These are phyloP conservation scores for Myotis lucifugus DNA, from an alignment of 2,113 vertebrate species.

Conservation along the genomic window DNA sequence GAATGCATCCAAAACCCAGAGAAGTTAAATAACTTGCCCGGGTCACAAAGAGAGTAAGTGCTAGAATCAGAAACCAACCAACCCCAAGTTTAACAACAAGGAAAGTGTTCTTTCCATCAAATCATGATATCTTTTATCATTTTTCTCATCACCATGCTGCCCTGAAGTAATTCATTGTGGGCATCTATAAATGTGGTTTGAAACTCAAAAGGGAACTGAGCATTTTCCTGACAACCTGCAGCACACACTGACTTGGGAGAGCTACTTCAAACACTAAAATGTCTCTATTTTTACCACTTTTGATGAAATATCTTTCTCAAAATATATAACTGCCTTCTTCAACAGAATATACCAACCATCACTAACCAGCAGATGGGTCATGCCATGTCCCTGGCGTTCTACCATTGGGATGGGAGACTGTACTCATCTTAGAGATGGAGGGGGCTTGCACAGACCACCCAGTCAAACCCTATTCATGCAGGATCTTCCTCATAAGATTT, in stretches of 20 bases:
- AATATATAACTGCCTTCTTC: constrained; percentile 1
- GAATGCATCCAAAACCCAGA: neutral
- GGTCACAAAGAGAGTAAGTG: neutral
- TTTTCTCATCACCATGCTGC: neutral
- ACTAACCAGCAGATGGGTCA: neutral
- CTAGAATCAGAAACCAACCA: neutral
- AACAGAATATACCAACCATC: neutral
- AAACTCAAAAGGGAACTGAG: neutral
- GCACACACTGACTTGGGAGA: neutral
- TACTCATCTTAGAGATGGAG: neutral
- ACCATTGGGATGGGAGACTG: neutral
- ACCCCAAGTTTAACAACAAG: constrained; percentile 11
- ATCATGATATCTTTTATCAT: neutral
- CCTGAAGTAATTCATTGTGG: neutral
- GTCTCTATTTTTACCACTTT: constrained; percentile 44
- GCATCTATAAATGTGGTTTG: neutral
- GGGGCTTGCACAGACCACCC: neutral
- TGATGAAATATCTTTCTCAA: constrained; percentile 11
- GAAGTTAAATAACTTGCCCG: neutral
- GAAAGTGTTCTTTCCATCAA: neutral
- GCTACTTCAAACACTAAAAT: neutral
- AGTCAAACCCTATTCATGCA: neutral
- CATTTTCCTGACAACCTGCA: neutral
- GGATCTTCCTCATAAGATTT: neutral
- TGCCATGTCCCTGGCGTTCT: neutral